These are phyloP conservation scores for Ailurus styani DNA, from an alignment of 2,113 vertebrate genomes.

Conservation along the genomic window DNA sequence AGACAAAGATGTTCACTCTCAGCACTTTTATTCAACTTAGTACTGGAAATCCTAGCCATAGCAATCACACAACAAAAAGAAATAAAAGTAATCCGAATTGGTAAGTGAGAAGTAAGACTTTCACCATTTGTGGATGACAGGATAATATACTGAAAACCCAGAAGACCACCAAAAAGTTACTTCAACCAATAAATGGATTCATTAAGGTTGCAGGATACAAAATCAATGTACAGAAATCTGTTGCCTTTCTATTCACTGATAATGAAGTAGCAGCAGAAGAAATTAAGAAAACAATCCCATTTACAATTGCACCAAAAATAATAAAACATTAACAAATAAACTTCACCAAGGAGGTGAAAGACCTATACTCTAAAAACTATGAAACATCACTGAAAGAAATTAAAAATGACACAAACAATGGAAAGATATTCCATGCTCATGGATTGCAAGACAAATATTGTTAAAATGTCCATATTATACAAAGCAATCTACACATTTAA, in stretches of 20 bases:
- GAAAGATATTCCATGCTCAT: not conserved
- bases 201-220: not conserved
- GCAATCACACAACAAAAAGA: not conserved
- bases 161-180: not conserved
- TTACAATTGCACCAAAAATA: not conserved
- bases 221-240: not conserved
- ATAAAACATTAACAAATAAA: not conserved
- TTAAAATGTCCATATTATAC: not conserved
- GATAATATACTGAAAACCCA: not conserved
- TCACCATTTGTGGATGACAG: not conserved
- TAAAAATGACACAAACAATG: not conserved
- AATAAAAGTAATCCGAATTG: not conserved
- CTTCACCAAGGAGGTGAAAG: not conserved
- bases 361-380: not conserved
- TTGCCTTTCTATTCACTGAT: not conserved
- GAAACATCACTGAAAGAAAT: not conserved
- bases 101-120: not conserved
- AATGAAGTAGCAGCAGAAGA: not conserved
- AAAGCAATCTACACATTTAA: not conserved
- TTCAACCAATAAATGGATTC: not conserved
- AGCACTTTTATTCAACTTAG: not conserved
- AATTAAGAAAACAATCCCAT: not conserved
- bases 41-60: not conserved
- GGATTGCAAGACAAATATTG: not conserved
- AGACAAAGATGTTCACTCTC: not conserved